A percentile compares a stretch with the other conserved stretches of the same genome.
Evolutionary conservation across 2,888 invertebrate genomes (phyloP).

Genomic region (Hypena proboscidalis): DNA sequence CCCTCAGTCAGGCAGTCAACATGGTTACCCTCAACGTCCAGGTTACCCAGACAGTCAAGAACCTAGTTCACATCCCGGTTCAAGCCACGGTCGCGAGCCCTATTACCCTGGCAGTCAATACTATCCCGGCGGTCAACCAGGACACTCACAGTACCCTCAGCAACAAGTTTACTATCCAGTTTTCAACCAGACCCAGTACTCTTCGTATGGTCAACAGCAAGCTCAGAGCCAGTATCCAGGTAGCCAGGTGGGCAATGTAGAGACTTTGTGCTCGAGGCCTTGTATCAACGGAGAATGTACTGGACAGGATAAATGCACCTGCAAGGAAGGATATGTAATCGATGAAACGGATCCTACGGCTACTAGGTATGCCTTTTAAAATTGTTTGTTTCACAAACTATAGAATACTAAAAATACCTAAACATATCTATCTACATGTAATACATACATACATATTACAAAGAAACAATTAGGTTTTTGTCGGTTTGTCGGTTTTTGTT

Average conservation of each 20-base stretch:
- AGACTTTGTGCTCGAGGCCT: slow-evolving; percentile 81
- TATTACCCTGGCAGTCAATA: slow-evolving; percentile 20
- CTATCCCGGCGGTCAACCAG: slow-evolving; percentile 15
- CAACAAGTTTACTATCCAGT: background rate
- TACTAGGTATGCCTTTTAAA: slow-evolving; percentile 52
- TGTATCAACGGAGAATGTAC: slow-evolving; percentile 90
- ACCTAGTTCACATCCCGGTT: slow-evolving; percentile 17
- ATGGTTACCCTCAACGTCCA: slow-evolving; percentile 21
- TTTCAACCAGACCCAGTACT: slow-evolving; percentile 6
- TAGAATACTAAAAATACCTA: too few relatives aligned
- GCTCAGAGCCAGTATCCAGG: slow-evolving; percentile 34
- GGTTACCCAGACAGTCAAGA: slow-evolving; percentile 11
- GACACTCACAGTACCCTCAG: slow-evolving; percentile 1
- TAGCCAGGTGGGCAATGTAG: slow-evolving; percentile 22
- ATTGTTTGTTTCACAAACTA: too few relatives aligned
- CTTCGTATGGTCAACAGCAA: slow-evolving; percentile 16
- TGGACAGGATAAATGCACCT: slow-evolving; percentile 79
- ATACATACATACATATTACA: too few relatives aligned
- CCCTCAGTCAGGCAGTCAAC: slow-evolving; percentile 26
- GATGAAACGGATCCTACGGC: slow-evolving; percentile 66
- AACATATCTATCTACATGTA: too few relatives aligned
- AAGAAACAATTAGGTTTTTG: too few relatives aligned
- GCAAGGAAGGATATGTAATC: slow-evolving; percentile 79
- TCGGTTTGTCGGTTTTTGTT: too few relatives aligned
- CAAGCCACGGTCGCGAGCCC: slow-evolving; percentile 13